Evolutionary conservation across 2,113 vertebrate genomes (phyloP).

Genomic region (Oreocharis arfaki): DNA sequence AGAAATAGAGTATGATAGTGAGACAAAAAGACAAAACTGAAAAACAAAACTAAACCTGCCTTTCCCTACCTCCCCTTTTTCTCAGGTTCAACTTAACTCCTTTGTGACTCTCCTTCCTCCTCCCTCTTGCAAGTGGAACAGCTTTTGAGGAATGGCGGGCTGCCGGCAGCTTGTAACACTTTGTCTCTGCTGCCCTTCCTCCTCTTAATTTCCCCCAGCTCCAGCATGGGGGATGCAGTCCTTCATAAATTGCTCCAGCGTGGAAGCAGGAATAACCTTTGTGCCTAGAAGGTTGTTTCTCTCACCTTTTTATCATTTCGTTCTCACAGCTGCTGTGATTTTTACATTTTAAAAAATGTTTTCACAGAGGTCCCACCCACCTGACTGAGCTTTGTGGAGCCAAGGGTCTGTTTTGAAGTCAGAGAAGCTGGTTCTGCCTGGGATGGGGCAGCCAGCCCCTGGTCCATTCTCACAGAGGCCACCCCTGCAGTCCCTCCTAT

Average conservation of each 20-base stretch:
- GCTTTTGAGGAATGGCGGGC: background rate
- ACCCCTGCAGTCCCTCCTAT: background rate
- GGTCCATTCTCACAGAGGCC: background rate
- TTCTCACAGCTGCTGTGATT: background rate
- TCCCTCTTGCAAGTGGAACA: background rate
- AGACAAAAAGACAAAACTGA: background rate
- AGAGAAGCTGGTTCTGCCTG: background rate
- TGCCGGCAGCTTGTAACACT: background rate
- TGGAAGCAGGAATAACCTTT: background rate
- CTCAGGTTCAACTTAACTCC: background rate
- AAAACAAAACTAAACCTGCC: background rate
- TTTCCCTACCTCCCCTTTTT: background rate
- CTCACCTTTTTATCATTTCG: background rate
- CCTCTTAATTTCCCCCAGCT: background rate
- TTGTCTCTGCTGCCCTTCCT: background rate
- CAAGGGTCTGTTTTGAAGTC: background rate
- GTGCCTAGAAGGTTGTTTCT: background rate
- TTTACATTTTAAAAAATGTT: background rate
- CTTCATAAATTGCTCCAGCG: background rate
- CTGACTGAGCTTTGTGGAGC: background rate
- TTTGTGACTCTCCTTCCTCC: background rate
- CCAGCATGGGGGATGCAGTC: background rate
- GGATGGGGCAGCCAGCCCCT: background rate
- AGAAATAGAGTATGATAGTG: background rate
- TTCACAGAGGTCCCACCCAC: background rate